Conservation (phyloP, 2,888 invertebrate species). For the Smittia sp. region DNA sequence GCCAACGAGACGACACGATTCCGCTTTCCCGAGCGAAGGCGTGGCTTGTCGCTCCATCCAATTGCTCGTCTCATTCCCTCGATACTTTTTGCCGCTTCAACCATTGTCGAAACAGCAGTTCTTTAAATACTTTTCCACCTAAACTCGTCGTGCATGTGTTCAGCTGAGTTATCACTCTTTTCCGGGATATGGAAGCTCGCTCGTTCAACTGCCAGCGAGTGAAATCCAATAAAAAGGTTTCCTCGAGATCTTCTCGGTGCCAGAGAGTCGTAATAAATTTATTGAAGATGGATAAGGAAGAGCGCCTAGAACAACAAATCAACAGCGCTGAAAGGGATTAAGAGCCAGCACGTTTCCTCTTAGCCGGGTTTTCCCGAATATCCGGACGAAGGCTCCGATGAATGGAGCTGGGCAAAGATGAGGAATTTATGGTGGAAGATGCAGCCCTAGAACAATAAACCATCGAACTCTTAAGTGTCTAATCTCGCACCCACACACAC, state of each 20-base stretch:
- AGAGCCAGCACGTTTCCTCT: slow-evolving; percentile 27
- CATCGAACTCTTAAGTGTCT: slow-evolving; percentile 9
- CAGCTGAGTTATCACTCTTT: slow-evolving; percentile 17
- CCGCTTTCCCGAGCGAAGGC: background rate
- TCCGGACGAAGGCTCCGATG: slow-evolving; percentile 19
- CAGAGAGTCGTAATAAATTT: slow-evolving; percentile 27
- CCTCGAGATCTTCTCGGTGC: background rate
- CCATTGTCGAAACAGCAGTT: slow-evolving; percentile 2
- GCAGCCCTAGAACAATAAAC: slow-evolving; percentile 14
- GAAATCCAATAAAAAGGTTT: background rate
- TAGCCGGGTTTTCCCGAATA: slow-evolving; percentile 30
- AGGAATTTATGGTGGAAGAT: slow-evolving; percentile 4
- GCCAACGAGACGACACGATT: background rate
- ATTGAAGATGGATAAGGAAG: slow-evolving; percentile 24
- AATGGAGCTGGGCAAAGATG: background rate
- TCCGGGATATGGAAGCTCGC: slow-evolving; percentile 30
- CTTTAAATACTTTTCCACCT: background rate
- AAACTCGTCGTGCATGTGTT: slow-evolving; percentile 14
- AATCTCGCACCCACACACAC: background rate
- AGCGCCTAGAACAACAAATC: background rate
- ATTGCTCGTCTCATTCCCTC: background rate
- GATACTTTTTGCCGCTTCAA: background rate
- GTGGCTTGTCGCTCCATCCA: background rate
- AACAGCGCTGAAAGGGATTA: slow-evolving; percentile 4
- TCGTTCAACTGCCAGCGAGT: background rate